phyloP scores from a whole-genome alignment of 2,113 vertebrate genomes.

The Oxygymnocypris stewartii region DNA sequence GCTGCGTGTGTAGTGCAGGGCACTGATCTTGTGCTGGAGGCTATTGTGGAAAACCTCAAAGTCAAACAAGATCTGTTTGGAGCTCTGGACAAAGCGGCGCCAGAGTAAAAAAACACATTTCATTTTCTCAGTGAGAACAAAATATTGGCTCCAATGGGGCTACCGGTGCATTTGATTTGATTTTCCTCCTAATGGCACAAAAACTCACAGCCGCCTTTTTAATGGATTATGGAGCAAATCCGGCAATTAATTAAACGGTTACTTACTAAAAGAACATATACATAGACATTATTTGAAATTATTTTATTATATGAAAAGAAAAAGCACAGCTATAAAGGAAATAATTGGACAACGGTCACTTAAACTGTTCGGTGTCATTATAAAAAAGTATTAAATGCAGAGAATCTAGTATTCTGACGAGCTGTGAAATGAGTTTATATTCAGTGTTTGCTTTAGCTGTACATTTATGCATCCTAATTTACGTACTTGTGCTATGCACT shows the following conservation, averaged over 20 bases:
- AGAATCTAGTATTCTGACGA: neutral
- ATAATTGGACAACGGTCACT: neutral
- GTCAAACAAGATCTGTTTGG: conserved; percentile 89
- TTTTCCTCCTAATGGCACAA: neutral
- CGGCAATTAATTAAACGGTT: too few relatives aligned
- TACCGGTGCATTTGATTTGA: neutral
- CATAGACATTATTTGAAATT: neutral
- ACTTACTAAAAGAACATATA: neutral
- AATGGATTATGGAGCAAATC: neutral
- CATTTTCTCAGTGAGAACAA: neutral
- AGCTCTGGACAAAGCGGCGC: conserved; percentile 87
- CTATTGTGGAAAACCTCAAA: conserved; percentile 90
- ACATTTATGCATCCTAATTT: neutral
- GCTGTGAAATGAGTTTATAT: neutral
- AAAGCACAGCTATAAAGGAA: neutral
- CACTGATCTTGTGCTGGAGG: conserved; percentile 91
- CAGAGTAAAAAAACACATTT: conserved; percentile 78
- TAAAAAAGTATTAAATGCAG: neutral
- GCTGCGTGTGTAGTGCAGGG: conserved; percentile 78
- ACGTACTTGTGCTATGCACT: neutral
- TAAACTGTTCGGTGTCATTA: neutral
- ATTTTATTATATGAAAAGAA: neutral
- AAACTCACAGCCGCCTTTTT: neutral
- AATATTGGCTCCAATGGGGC: neutral
- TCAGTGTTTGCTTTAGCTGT: neutral